Evolutionary conservation across 2,888 invertebrate genomes (phyloP).

Genomic region (Heteropelma amictum): DNA sequence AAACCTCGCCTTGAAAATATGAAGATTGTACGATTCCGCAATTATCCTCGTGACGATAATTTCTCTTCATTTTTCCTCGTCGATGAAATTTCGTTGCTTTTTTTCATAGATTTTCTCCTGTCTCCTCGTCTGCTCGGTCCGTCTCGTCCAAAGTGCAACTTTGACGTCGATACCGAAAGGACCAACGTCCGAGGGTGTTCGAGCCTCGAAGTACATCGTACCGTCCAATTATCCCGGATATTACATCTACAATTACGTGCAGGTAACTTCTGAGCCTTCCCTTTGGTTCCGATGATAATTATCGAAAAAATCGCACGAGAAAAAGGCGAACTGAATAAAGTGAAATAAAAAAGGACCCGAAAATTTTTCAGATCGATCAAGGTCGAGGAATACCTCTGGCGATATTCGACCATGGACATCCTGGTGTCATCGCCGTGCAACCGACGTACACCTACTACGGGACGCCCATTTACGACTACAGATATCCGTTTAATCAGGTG

Average conservation of each 20-base stretch:
- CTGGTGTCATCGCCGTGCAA: slow-evolving; percentile 50
- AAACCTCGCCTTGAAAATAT: slow-evolving; percentile 24
- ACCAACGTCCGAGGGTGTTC: slow-evolving; percentile 23
- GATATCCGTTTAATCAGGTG: slow-evolving; percentile 64
- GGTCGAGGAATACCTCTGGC: slow-evolving; percentile 50
- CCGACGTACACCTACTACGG: slow-evolving; percentile 63
- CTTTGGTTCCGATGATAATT: neutral
- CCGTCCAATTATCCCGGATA: slow-evolving; percentile 49
- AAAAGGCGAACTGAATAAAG: neutral
- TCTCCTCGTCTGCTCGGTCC: slow-evolving; percentile 14
- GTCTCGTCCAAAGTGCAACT: slow-evolving; percentile 34
- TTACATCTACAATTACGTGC: slow-evolving; percentile 54
- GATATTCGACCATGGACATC: slow-evolving; percentile 54
- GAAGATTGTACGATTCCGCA: slow-evolving; percentile 39
- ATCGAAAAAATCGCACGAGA: neutral
- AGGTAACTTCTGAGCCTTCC: slow-evolving; percentile 39
- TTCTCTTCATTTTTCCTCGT: neutral
- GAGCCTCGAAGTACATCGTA: slow-evolving; percentile 40
- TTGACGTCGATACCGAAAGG: neutral
- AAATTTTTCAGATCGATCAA: slow-evolving; percentile 45
- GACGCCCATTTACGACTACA: slow-evolving; percentile 63
- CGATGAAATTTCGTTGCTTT: neutral
- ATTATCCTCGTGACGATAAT: neutral
- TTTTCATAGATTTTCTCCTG: neutral
- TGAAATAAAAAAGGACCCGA: neutral